Conservation (phyloP, 2,113 vertebrate genomes). For the Ceratotherium simum region DNA sequence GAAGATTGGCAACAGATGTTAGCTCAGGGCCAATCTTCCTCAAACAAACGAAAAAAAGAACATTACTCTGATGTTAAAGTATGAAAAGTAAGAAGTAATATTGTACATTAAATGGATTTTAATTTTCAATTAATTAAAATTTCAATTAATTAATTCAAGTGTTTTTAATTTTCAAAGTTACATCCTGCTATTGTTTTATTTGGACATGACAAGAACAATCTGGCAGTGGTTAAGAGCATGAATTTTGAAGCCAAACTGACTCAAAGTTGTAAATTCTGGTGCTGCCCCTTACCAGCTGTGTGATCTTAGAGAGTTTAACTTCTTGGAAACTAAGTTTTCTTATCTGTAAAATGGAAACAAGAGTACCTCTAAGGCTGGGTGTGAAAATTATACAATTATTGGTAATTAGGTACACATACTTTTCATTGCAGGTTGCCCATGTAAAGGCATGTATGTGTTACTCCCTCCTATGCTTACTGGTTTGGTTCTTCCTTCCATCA, state of each 20-base stretch:
- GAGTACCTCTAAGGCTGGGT: not conserved
- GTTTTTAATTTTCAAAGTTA: not conserved
- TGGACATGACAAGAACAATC: not conserved
- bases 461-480: not conserved
- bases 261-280: not conserved
- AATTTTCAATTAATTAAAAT: too few species aligned
- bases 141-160: too few species aligned
- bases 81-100: not conserved
- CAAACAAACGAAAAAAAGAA: not conserved
- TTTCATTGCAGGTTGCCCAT: not conserved
- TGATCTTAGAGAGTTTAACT: not conserved
- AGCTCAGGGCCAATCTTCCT: too few species aligned
- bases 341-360: not conserved
- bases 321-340: not conserved
- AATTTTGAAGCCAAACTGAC: not conserved
- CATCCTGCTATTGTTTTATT: not conserved
- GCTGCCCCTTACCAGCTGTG: not conserved
- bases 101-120: not conserved
- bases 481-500: slow-evolving; percentile 11
- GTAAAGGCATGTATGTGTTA: not conserved
- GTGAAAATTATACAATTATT: not conserved
- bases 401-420: not conserved
- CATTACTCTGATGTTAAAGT: slow-evolving; percentile 20
- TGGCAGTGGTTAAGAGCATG: not conserved
- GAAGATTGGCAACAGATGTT: too few species aligned